phyloP scores from a whole-genome alignment of 2,113 vertebrate species.

The Boulengeromyrus knoepffleri region DNA sequence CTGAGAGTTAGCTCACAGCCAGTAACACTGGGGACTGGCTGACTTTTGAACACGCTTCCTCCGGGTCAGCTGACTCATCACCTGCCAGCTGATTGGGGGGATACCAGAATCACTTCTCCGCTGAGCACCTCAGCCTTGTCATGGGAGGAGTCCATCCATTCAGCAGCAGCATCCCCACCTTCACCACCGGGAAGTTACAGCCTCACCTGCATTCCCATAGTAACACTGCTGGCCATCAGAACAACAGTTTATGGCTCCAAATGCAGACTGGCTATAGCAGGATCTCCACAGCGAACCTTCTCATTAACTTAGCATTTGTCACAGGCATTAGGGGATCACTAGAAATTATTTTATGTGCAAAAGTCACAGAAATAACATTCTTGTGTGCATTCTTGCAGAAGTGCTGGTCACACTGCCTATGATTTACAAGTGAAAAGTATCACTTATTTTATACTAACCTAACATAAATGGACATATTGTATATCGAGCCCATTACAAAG shows the following conservation, averaged over 20 bases:
- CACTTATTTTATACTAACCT: background rate
- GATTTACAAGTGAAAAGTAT: too few relatives aligned
- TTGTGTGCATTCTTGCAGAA: background rate
- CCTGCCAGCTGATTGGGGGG: background rate
- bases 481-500: background rate
- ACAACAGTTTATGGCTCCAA: background rate
- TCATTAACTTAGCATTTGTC: background rate
- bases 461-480: background rate
- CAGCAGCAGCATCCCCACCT: background rate
- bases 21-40: background rate
- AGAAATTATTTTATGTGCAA: background rate
- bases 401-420: too few relatives aligned
- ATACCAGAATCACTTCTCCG: background rate
- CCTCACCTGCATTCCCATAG: background rate
- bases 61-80: background rate
- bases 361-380: background rate
- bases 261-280: background rate
- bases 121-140: background rate
- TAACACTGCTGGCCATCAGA: background rate
- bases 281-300: background rate
- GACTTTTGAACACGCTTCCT: background rate
- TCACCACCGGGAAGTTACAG: background rate
- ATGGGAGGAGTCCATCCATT: background rate
- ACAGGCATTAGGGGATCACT: background rate
- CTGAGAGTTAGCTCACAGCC: background rate